These are phyloP conservation scores for Octodon degus DNA, from an alignment of 2,113 vertebrate genomes.

Conservation along the genomic window DNA sequence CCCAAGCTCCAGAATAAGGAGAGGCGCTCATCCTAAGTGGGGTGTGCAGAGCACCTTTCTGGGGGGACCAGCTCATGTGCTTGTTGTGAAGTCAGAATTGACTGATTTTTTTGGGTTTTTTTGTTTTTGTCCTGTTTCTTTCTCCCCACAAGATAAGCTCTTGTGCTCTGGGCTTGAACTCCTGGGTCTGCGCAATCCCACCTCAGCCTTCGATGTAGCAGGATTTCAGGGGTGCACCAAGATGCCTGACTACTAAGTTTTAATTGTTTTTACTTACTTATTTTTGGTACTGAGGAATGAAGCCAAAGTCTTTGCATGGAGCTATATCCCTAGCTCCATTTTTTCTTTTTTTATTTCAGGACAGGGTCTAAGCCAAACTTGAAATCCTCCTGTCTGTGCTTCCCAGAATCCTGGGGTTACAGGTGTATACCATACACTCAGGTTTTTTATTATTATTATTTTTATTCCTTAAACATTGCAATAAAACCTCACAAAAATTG, in stretches of 20 bases:
- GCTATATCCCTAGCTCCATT: neutral
- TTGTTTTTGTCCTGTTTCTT: neutral
- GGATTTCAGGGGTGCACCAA: neutral
- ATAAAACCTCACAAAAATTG: neutral
- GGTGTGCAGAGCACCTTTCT: neutral
- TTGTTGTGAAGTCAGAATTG: neutral
- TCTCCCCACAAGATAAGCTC: neutral
- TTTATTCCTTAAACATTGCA: neutral
- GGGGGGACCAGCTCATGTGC: rapidly evolving
- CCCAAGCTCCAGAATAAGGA: rapidly evolving
- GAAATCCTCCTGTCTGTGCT: neutral
- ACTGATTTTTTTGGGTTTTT: too few relatives aligned
- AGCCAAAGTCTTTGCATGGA: neutral
- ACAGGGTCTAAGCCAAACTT: neutral
- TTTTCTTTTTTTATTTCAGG: neutral
- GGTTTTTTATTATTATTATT: neutral
- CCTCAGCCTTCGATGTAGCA: neutral
- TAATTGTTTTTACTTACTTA: neutral
- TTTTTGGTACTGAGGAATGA: neutral
- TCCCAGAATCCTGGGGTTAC: neutral
- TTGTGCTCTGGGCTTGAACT: neutral
- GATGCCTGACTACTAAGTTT: neutral
- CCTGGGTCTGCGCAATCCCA: neutral
- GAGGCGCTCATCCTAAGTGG: neutral
- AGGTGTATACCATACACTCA: neutral